Evolutionary conservation across 37 sponge, comb jelly and placozoan genomes (phyloP).

Genomic region (Geodia barretti): DNA sequence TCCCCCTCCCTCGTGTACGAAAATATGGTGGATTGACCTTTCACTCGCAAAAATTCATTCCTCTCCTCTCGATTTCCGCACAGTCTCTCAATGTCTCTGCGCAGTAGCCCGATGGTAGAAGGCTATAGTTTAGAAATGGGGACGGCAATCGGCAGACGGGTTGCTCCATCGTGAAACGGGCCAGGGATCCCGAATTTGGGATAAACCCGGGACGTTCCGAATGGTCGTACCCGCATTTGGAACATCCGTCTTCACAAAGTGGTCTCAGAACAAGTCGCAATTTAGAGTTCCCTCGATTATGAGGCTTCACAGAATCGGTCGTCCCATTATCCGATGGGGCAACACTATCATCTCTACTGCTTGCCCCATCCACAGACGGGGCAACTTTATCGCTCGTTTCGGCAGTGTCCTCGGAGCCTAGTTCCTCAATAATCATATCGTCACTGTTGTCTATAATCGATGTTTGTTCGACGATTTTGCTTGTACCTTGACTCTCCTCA

Average conservation of each 20-base stretch:
- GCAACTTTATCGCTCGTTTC: too few species aligned
- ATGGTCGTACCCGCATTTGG: too few species aligned
- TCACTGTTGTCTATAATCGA: too few species aligned
- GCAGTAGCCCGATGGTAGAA: background rate
- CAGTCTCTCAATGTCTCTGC: background rate
- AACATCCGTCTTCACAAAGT: conserved; percentile 1
- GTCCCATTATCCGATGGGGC: background rate
- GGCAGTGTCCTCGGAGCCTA: too few species aligned
- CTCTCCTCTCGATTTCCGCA: background rate
- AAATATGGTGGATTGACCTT: background rate
- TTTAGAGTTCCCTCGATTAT: background rate
- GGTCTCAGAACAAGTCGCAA: conserved; percentile 31
- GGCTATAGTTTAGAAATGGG: background rate
- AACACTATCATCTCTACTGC: background rate
- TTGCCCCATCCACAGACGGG: too few species aligned
- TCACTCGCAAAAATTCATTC: background rate
- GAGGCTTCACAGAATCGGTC: background rate
- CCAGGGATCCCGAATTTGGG: too few species aligned
- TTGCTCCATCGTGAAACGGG: background rate
- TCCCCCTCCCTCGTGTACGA: background rate
- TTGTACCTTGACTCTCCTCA: background rate
- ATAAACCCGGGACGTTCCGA: too few species aligned
- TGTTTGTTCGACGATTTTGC: too few species aligned
- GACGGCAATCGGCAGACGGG: background rate
- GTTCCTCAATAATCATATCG: too few species aligned